Conservation (phyloP, 2,888 invertebrate genomes). For the Lottia scabra region DNA sequence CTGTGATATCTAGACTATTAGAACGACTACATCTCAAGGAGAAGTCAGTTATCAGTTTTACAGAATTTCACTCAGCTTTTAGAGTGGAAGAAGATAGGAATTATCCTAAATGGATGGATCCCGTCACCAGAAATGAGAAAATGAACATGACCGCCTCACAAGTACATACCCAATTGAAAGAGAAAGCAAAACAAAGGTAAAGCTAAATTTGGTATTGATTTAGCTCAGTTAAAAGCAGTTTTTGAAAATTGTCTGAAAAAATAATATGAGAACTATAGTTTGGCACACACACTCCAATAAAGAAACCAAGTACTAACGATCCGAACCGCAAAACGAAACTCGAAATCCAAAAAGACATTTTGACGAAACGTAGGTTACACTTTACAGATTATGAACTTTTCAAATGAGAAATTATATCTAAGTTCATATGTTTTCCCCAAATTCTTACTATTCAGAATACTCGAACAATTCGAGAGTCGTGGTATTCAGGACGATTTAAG, state of each 20-base stretch:
- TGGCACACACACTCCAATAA: neutral
- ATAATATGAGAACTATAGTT: neutral
- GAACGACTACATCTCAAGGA: conserved; percentile 58
- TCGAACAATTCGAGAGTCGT: too few relatives aligned
- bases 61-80: conserved; percentile 65
- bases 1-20: conserved; percentile 53
- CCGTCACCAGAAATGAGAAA: conserved; percentile 57
- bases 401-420: too few relatives aligned
- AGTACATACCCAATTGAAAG: conserved; percentile 64
- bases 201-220: neutral
- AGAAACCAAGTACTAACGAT: too few relatives aligned
- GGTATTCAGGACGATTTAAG: too few relatives aligned
- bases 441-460: too few relatives aligned
- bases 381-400: too few relatives aligned
- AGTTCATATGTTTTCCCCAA: too few relatives aligned
- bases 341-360: too few relatives aligned
- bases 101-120: conserved; percentile 66
- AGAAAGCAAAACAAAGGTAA: conserved; percentile 65
- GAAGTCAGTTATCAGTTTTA: conserved; percentile 56
- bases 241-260: too few relatives aligned
- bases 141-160: conserved; percentile 58
- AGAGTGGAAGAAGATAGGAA: conserved; percentile 48
- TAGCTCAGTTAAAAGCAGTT: neutral
- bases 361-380: too few relatives aligned
- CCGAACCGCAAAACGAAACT: too few relatives aligned